Conservation (phyloP, 2,797 vertebrate genomes). For the Arnoldichthys spilopterus region DNA sequence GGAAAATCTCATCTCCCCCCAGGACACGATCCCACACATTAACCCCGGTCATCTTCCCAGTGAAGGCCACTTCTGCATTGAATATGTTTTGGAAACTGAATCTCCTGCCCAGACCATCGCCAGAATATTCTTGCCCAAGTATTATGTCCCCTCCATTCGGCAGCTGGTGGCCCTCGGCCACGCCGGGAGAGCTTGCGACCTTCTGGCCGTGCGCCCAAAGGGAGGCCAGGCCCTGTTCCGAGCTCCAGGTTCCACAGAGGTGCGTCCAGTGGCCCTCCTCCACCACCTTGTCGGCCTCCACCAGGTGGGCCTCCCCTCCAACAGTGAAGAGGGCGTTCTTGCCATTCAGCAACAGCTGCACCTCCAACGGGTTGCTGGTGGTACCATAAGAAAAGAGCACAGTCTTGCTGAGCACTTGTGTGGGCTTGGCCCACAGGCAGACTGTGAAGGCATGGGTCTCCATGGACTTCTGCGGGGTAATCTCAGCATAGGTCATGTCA, state of each 20-base stretch:
- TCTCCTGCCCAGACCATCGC: slow-evolving; percentile 35
- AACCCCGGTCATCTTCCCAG: slow-evolving; percentile 91
- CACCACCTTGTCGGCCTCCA: slow-evolving; percentile 70
- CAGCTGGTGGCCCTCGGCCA: slow-evolving; percentile 80
- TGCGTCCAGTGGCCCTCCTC: slow-evolving; percentile 82
- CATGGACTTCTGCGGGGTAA: slow-evolving; percentile 78
- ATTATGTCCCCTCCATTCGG: slow-evolving; percentile 84
- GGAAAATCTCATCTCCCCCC: slow-evolving; percentile 76
- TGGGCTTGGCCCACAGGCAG: slow-evolving; percentile 91
- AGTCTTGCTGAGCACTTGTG: slow-evolving; percentile 85
- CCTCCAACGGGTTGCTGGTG: slow-evolving; percentile 85
- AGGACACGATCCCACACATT: slow-evolving; percentile 92
- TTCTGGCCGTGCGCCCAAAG: slow-evolving; percentile 84
- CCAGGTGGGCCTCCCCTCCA: slow-evolving; percentile 77
- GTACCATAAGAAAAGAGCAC: slow-evolving; percentile 91
- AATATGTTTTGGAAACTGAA: slow-evolving; percentile 74
- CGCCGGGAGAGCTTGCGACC: slow-evolving; percentile 59
- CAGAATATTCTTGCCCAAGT: slow-evolving; percentile 86
- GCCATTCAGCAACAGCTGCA: slow-evolving; percentile 87
- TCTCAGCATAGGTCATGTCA: slow-evolving; percentile 84
- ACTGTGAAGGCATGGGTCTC: slow-evolving; percentile 81
- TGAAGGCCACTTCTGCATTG: slow-evolving; percentile 84
- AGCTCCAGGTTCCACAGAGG: slow-evolving; percentile 88
- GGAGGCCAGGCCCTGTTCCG: slow-evolving; percentile 76
- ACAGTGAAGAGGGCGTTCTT: slow-evolving; percentile 78